Evolutionary conservation across 2,888 invertebrate species (phyloP).

Genomic region (Epirrita christyi): DNA sequence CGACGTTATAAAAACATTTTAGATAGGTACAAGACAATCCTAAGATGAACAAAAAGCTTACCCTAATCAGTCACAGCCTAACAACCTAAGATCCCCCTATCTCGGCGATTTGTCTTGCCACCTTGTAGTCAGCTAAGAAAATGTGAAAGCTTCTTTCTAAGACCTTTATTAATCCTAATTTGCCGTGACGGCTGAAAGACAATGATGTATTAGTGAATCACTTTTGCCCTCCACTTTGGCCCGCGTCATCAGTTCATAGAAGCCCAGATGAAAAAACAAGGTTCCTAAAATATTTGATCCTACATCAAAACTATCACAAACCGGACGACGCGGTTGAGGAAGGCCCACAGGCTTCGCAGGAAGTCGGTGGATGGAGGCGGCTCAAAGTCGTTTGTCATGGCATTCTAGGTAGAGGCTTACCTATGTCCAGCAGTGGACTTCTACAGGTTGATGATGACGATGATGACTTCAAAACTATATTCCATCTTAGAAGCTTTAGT

Average conservation of each 20-base stretch:
- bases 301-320: too few relatives aligned
- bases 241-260: not conserved
- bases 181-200: constrained; percentile 61
- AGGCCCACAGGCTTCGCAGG: too few relatives aligned
- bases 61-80: constrained; percentile 28
- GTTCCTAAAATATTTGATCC: too few relatives aligned
- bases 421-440: too few relatives aligned
- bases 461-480: too few relatives aligned
- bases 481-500: too few relatives aligned
- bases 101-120: constrained; percentile 64
- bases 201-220: constrained; percentile 65
- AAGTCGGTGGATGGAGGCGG: too few relatives aligned
- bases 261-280: too few relatives aligned
- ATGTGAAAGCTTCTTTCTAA: constrained; percentile 55
- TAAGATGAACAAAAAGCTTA: constrained; percentile 11
- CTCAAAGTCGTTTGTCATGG: too few relatives aligned
- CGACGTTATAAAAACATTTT: not conserved
- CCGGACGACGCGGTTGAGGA: too few relatives aligned
- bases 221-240: constrained; percentile 21
- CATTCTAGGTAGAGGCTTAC: too few relatives aligned
- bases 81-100: constrained; percentile 36
- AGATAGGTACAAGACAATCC: not conserved
- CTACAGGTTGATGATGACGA: too few relatives aligned
- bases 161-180: constrained; percentile 77
- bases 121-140: constrained; percentile 66